Conservation (phyloP, 1,140 invertebrate genomes). For the Pogonomyrmex californicus region DNA sequence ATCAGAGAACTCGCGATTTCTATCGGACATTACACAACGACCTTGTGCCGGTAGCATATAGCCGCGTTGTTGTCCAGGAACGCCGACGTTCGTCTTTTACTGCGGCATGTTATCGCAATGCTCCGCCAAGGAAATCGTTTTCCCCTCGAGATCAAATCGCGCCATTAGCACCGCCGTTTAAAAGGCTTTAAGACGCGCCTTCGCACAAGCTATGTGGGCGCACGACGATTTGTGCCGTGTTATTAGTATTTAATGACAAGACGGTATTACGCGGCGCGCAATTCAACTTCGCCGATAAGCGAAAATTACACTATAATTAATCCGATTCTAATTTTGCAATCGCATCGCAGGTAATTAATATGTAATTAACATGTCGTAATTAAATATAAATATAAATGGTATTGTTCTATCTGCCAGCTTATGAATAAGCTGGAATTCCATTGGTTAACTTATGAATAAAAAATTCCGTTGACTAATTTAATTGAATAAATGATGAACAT, state of each 20-base stretch:
- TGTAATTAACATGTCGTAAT: not conserved
- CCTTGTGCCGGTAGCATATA: constrained; percentile 57
- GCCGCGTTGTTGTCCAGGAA: constrained; percentile 16
- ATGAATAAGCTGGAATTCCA: not conserved
- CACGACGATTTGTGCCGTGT: not conserved
- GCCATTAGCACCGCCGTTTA: constrained; percentile 21
- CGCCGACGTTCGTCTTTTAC: constrained; percentile 33
- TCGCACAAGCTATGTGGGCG: not conserved
- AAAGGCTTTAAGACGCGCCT: constrained; percentile 6
- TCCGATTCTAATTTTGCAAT: not conserved
- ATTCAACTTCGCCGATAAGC: constrained; percentile 16
- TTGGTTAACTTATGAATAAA: not conserved
- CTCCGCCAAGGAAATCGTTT: constrained; percentile 24
- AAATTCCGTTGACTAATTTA: no score
- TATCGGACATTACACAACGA: constrained; percentile 47
- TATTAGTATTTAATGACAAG: not conserved
- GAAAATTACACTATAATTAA: constrained; percentile 12
- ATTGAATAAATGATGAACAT: no score
- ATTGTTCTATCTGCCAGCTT: not conserved
- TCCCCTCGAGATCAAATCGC: constrained; percentile 6
- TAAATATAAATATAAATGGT: not conserved
- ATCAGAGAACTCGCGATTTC: constrained; percentile 58
- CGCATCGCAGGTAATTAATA: not conserved
- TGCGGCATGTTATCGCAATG: constrained; percentile 24
- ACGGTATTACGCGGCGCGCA: not conserved